Base-by-base conservation (phyloP, 2,888 invertebrate genomes). In the Eremobia ochroleuca region DNA sequence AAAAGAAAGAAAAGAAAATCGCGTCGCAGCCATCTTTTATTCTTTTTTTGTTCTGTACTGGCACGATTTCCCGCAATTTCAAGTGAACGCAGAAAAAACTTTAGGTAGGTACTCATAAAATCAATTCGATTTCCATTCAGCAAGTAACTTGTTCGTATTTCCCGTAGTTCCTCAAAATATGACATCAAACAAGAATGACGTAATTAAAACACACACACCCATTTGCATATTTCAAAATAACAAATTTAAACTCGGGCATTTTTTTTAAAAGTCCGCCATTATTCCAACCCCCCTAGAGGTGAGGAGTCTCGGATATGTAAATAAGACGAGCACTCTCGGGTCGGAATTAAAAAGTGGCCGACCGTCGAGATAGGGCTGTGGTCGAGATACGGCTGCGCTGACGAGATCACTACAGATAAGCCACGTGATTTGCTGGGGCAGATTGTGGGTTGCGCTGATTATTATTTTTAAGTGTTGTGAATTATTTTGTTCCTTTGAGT, bases 291-390 rank as follows among this genome's bases (percentile, higher is more conserved):
- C 76, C 74, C 88, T 77, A 62, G 86, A 87, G 87, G 64, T 79
- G 80, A 79, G 74, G 81, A 88, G 87, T 89, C 88, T 90, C 85
- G 89, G 91, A 90, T 92, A 92, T 92, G 92, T 89, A 91, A 92
- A 91, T 91, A 88, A 88, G 86, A 85, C 75, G 82, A 89, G 91
- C 80, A 83, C 90, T 87, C 87, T 83, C 79, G 82, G 81, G 69
- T 85, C 65, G 85, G 87, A 83, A 91, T 90, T 90, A 90, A 92
- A 91, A 90, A 90, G 88, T 90, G 88, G 88, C 86, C 87, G 85
- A n/a, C 71, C 70, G 74, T 40, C 31, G 88, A 59, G 85, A 88
- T 87, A 86, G 85, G 81, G 72, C 80, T 66, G 71, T 40, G 69
- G 75, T 37, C 25, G 84, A 46, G 85, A 88, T 88, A 88, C 83